phyloP scores from a whole-genome alignment of 2,888 invertebrate genomes.

The Lacanobia oleracea region DNA sequence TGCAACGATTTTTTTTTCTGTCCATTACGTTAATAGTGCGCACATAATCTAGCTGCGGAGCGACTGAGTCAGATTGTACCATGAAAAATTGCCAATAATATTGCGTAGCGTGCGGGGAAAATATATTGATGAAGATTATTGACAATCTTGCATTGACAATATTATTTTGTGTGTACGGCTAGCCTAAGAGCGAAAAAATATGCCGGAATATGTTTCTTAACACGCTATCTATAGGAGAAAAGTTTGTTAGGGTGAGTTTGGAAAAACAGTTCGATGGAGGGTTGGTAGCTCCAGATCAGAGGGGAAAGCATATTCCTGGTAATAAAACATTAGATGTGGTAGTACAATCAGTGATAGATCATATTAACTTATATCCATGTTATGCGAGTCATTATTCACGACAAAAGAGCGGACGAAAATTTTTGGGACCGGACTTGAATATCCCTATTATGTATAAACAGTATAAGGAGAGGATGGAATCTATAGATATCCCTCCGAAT shows the following conservation, averaged over 20 bases:
- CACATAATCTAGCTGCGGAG: too few relatives aligned
- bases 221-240: constrained; percentile 3
- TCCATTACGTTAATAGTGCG: too few relatives aligned
- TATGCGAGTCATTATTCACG: constrained; percentile 26
- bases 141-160: too few relatives aligned
- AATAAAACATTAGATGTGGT: constrained; percentile 1
- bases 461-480: neutral
- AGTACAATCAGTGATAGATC: constrained; percentile 1
- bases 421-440: constrained; percentile 9
- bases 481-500: too few relatives aligned
- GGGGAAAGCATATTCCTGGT: constrained; percentile 2
- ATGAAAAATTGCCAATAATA: too few relatives aligned
- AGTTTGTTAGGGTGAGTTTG: constrained; percentile 1
- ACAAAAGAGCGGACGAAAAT: constrained; percentile 10
- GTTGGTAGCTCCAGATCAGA: neutral
- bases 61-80: too few relatives aligned
- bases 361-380: constrained; percentile 14
- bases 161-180: too few relatives aligned
- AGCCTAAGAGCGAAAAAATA: constrained; percentile 3
- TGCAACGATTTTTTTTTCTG: too few relatives aligned
- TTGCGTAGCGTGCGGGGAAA: too few relatives aligned
- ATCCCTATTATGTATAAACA: constrained; percentile 4
- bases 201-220: neutral
- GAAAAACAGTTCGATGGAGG: constrained; percentile 5
- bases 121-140: too few relatives aligned